phyloP scores from a whole-genome alignment of 2,113 vertebrate genomes.

The Pterophyllum scalare region DNA sequence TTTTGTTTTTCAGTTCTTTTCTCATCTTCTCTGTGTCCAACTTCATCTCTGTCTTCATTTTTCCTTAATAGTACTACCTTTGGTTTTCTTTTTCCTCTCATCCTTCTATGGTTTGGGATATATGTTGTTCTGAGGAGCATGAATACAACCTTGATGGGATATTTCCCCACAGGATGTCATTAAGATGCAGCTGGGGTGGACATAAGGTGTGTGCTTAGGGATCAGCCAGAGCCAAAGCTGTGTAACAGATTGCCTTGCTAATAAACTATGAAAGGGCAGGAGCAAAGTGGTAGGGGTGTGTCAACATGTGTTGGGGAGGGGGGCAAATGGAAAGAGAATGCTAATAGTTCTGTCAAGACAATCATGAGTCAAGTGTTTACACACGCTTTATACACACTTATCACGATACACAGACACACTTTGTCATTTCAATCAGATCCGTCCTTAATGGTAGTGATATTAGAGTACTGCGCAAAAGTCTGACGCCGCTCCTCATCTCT shows the following conservation, averaged over 20 bases:
- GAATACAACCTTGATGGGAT: conserved; percentile 51
- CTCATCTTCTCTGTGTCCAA: conserved; percentile 38
- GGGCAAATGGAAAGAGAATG: conserved; percentile 73
- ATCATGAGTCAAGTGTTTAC: conserved; percentile 55
- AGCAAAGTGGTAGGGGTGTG: conserved; percentile 21
- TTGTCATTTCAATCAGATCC: not conserved
- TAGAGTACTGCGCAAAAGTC: not conserved
- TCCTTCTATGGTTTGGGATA: conserved; percentile 24
- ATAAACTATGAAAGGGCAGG: conserved; percentile 82
- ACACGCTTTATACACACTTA: not conserved
- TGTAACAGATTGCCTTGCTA: conserved; percentile 83
- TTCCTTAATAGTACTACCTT: not conserved
- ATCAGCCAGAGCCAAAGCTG: conserved; percentile 42
- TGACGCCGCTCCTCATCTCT: not conserved
- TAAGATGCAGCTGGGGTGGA: conserved; percentile 61
- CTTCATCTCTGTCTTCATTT: conserved; percentile 46
- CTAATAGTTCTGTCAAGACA: conserved; percentile 79
- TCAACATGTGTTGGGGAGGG: conserved; percentile 1
- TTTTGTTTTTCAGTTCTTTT: not conserved
- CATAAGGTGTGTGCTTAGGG: conserved; percentile 26
- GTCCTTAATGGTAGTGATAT: not conserved
- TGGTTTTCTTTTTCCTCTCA: not conserved
- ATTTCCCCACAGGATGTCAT: conserved; percentile 60
- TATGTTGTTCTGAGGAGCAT: conserved; percentile 48
- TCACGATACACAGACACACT: not conserved